Base-by-base conservation (phyloP, 2,797 vertebrate species). In the Gallinago solitaria region DNA sequence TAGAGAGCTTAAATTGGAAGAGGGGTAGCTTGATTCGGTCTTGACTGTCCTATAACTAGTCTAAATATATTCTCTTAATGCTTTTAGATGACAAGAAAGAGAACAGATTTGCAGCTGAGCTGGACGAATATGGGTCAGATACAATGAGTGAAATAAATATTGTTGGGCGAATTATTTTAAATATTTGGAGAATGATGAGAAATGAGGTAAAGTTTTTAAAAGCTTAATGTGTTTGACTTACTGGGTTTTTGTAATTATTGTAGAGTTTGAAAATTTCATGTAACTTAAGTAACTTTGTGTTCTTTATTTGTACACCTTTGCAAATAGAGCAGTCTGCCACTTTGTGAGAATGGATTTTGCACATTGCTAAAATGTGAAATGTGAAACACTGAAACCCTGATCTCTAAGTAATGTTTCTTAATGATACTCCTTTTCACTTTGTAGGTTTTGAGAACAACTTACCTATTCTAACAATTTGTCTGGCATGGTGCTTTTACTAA, bases 161-260 rank as follows among this genome's bases (percentile, higher is more conserved):
- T 83, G 97, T 99, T 24, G 99, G 99, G 28, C 98, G 99, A 59
- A 98, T 99, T 96, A 97, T 98, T 65, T 97, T 99, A 86, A 99
- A 99, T 98, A 97, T 99, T 96, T 99, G 99, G 99, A 99, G 99
- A 96, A 98, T 99, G 96, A 99, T 99, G 99, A 99, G 99, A 98
- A 98, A 98, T 12, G 99, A 99, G 99, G 99, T 98, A 98, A 97
- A 15, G 56, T 83, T 76, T 93, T 59, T 63, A 1, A 87, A 89
- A 89, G 18, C 19, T 51, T 81, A 37, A 75, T 87, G 57, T 45
- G 6, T 78, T 75, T 78, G 19, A 54, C 35, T 80, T 90, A 32
- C 9, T 33, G 16, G 2, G 1, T 0, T 10, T 54, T 60, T 75
- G 37, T 50, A 68, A 59, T 64, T 83, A 39, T 51, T 81, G n/a